Base-by-base conservation (phyloP, 2,888 invertebrate species). In the Acleris literana region DNA sequence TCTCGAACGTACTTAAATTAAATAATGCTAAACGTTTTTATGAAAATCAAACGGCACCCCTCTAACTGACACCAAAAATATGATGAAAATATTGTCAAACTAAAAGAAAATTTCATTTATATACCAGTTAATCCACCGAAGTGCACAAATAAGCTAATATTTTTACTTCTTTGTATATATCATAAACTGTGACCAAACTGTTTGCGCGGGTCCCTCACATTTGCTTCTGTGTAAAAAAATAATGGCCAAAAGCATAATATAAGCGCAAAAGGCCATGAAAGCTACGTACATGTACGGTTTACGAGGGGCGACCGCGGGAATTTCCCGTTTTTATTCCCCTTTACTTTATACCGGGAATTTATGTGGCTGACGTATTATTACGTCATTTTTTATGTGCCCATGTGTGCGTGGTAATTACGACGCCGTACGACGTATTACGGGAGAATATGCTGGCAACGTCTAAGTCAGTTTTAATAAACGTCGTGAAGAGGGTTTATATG, bases 311-410 rank as follows among this genome's bases (percentile, higher is more conserved):
- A 63, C 64, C 60, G 65, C 65, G 51, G 65, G 60, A 65, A 56
- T 65, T 65, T 44, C 51, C 60, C 55, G 44, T 51, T 65, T 65
- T 65, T 65, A 65, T 65, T 52, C 51, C 62, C 39, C 60, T 54
- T 60, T 57, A 63, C 63, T 63, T 64, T 55, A 60, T 65, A 61
- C 65, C 55, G 60, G 60, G 60, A 65, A 65, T 65, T 65, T 65
- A 65, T 65, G 65, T 44, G 65, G 60, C 44, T 56, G 65, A 52
- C 60, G 65, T 65, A 65, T 65, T 65, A 65, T 65, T 60, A 56
- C 65, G 65, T 61, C 60, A 61, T 65, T 65, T 60, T 65, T 65
- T 65, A 65, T 51, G 60, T 61, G n/a, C 60, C 9, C 55, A 20
- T 55, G 59, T 60, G 58, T 46, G 53, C 44, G 5, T 18, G 64